phyloP scores from a whole-genome alignment of 2,113 vertebrate species.

The Rhizomys pruinosus region DNA sequence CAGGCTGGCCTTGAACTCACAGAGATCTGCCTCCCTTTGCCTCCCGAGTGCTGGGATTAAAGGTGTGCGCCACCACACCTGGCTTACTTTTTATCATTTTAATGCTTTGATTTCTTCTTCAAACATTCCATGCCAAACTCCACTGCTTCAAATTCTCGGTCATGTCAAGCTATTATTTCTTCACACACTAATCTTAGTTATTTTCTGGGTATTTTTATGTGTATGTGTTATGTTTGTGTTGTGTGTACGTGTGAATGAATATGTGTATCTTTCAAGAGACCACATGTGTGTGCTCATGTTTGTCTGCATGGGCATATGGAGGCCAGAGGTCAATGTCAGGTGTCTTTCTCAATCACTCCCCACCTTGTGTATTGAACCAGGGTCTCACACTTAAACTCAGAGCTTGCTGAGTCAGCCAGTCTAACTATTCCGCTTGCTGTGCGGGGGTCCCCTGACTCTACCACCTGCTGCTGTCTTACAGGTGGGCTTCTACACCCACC shows the following conservation, averaged over 20 bases:
- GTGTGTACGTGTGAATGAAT: too few relatives aligned
- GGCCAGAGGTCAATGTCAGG: neutral
- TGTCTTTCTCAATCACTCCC: neutral
- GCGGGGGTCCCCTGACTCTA: neutral
- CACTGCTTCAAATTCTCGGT: neutral
- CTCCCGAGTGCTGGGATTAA: too few relatives aligned
- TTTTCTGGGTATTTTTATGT: neutral
- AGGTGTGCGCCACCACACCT: too few relatives aligned
- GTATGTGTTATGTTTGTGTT: neutral
- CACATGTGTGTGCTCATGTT: too few relatives aligned
- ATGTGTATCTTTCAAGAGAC: neutral
- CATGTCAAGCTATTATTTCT: neutral
- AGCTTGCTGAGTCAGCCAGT: neutral
- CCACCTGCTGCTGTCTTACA: neutral
- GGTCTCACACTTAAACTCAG: neutral
- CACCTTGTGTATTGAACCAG: neutral
- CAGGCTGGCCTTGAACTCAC: too few relatives aligned
- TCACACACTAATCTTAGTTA: too few relatives aligned
- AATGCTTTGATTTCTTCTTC: neutral
- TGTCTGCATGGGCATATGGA: neutral
- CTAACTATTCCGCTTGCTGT: neutral
- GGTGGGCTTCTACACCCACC: neutral
- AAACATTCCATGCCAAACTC: neutral
- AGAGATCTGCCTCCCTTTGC: too few relatives aligned
- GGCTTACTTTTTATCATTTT: too few relatives aligned